phyloP scores from a whole-genome alignment of 2,113 vertebrate genomes.

The Blennius ocellaris region DNA sequence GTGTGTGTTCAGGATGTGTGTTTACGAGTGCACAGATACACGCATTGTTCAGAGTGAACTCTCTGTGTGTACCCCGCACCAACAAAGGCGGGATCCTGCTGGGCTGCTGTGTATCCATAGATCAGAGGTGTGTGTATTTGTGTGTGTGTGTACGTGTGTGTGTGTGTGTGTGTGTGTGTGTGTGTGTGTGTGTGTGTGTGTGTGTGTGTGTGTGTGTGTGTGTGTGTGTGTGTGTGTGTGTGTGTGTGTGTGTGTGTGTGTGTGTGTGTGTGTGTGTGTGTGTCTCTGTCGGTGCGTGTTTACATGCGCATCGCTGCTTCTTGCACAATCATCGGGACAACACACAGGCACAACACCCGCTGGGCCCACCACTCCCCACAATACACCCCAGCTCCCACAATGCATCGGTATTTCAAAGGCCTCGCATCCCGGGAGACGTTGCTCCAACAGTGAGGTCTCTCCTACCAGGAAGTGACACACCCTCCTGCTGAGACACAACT shows the following conservation, averaged over 20 bases:
- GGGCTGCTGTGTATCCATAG: conserved; percentile 71
- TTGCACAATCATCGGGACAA: conserved; percentile 56
- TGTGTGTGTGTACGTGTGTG: conserved; percentile 27
- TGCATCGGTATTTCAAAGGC: conserved; percentile 79
- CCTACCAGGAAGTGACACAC: conserved; percentile 78
- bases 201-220: conserved; percentile 19
- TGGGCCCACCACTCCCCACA: conserved; percentile 67
- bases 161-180: conserved; percentile 7
- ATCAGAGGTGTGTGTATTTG: conserved; percentile 64
- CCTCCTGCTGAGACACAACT: conserved; percentile 73
- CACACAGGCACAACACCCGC: conserved; percentile 63
- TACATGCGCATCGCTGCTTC: conserved; percentile 27
- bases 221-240: conserved; percentile 7
- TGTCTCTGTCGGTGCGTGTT: neutral
- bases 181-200: conserved; percentile 35
- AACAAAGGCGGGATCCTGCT: conserved; percentile 75
- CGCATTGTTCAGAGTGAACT: conserved; percentile 56
- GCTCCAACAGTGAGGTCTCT: conserved; percentile 74
- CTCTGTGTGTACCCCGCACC: conserved; percentile 61
- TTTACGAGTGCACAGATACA: conserved; percentile 52
- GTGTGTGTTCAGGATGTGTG: conserved; percentile 40
- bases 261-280: conserved; percentile 11
- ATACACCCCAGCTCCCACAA: conserved; percentile 68
- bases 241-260: conserved; percentile 22
- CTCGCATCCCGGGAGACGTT: conserved; percentile 68